These are phyloP conservation scores for Daphoenositta chrysoptera DNA, from an alignment of 2,113 vertebrate species.

Conservation along the genomic window DNA sequence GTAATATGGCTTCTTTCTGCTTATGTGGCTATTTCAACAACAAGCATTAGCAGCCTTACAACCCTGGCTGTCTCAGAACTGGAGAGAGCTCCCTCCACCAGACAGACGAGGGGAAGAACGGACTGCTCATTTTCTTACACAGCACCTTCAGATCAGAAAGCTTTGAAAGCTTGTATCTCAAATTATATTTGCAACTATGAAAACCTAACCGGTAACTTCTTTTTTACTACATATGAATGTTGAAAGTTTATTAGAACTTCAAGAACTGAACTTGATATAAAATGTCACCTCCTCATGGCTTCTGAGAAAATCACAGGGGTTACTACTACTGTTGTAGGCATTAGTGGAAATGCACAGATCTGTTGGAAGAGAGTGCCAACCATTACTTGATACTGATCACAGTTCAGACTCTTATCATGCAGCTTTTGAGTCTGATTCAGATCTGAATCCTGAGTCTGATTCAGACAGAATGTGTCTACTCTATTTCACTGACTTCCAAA, in stretches of 20 bases:
- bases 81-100: background rate
- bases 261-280: background rate
- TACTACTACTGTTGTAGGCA: background rate
- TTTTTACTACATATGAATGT: background rate
- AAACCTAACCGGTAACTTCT: background rate
- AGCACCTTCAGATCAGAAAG: background rate
- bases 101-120: background rate
- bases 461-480: background rate
- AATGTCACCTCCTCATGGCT: background rate
- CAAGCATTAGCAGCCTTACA: background rate
- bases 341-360: background rate
- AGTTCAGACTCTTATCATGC: background rate
- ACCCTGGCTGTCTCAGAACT: background rate
- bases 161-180: background rate
- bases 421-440: background rate
- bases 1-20: background rate
- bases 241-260: background rate
- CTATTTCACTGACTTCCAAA: background rate
- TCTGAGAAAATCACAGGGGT: background rate
- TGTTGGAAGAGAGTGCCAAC: background rate
- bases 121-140: background rate
- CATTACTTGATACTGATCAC: background rate
- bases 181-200: background rate
- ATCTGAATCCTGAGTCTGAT: background rate
- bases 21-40: background rate